Percentiles rank a stretch among this genome's conserved stretches.
phyloP scores from a whole-genome alignment of 2,113 vertebrate species.

The Anguilla rostrata region DNA sequence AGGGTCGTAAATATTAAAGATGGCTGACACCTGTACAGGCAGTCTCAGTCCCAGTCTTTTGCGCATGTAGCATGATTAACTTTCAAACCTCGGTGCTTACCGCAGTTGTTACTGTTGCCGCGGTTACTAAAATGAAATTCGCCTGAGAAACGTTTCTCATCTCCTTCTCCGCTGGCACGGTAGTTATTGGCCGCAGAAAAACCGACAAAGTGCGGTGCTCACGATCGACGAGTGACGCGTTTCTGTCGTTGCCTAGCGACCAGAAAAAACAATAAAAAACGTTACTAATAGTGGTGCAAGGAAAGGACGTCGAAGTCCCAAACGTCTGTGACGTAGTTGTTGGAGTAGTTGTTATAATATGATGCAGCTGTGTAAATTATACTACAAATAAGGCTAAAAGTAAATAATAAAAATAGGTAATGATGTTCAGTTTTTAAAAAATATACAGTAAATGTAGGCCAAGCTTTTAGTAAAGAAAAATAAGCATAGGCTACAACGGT shows the following conservation, averaged over 20 bases:
- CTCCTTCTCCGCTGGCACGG: not conserved
- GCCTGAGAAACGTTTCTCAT: not conserved
- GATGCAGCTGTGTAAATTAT: not conserved
- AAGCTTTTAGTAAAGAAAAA: too few relatives aligned
- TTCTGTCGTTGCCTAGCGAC: not conserved
- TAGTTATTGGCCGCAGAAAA: not conserved
- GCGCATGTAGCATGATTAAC: not conserved
- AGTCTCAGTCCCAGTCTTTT: not conserved
- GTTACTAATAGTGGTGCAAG: too few relatives aligned
- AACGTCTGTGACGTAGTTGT: not conserved
- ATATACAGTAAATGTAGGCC: not conserved
- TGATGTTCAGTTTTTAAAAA: not conserved
- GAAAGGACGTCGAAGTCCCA: too few relatives aligned
- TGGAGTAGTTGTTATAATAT: not conserved
- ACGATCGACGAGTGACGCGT: not conserved
- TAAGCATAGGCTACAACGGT: too few relatives aligned
- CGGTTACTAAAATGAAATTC: not conserved
- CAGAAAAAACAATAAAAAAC: not conserved
- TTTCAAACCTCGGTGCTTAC: not conserved
- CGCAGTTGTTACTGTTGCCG: not conserved
- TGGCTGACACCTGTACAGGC: slow-evolving; percentile 60
- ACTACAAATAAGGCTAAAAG: not conserved
- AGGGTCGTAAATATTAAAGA: slow-evolving; percentile 55
- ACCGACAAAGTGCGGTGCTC: not conserved
- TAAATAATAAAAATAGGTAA: not conserved